Percentiles rank a stretch among this genome's conserved stretches.
phyloP scores from a whole-genome alignment of 2,113 vertebrate genomes.

The Antigone vipio region DNA sequence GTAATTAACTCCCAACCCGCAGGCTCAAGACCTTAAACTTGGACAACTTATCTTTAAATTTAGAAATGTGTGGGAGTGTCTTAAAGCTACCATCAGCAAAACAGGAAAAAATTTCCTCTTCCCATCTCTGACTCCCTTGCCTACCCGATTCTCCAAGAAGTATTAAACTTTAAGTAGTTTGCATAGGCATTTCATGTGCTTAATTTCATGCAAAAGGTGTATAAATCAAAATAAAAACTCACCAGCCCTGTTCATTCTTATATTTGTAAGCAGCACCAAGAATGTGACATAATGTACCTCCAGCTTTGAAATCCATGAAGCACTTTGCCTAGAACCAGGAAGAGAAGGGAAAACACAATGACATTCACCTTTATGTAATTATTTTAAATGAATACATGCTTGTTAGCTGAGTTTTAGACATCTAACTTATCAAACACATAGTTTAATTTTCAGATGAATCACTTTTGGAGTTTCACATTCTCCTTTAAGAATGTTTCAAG shows the following conservation, averaged over 20 bases:
- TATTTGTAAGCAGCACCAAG: conserved; percentile 97
- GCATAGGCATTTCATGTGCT: conserved; percentile 17
- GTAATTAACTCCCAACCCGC: background rate
- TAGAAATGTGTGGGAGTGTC: background rate
- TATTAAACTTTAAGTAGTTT: background rate
- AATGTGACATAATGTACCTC: conserved; percentile 93
- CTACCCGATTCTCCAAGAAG: background rate
- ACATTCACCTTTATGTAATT: background rate
- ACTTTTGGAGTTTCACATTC: background rate
- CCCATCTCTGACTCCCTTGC: conserved; percentile 38
- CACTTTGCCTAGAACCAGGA: conserved; percentile 86
- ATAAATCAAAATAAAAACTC: conserved; percentile 61
- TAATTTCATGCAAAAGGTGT: conserved; percentile 25
- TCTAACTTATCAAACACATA: background rate
- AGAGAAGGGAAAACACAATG: background rate
- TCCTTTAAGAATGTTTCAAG: background rate
- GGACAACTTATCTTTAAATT: background rate
- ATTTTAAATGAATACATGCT: background rate
- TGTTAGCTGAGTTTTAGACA: background rate
- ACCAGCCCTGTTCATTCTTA: conserved; percentile 98
- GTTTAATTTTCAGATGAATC: background rate
- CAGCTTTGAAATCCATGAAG: conserved; percentile 98
- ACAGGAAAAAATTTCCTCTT: conserved; percentile 1
- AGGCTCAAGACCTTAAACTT: background rate
- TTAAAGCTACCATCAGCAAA: background rate